phyloP scores from a whole-genome alignment of 2,888 invertebrate genomes.

The Nipponacmea schrenckii region DNA sequence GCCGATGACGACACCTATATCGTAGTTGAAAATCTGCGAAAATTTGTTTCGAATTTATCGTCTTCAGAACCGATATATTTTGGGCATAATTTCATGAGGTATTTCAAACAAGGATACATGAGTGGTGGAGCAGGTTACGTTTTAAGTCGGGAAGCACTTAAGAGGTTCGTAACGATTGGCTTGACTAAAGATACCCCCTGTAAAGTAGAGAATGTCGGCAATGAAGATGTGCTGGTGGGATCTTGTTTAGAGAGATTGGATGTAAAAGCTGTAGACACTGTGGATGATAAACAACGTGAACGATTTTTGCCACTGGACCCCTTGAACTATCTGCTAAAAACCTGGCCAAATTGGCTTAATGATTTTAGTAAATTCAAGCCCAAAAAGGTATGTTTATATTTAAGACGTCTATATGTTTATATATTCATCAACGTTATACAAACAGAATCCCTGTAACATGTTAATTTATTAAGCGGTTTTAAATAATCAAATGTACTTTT shows the following conservation, averaged over 20 bases:
- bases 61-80: not conserved
- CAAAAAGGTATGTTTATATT: not conserved
- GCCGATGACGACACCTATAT: not conserved
- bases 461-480: too few species aligned
- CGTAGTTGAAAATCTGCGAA: conserved; percentile 1
- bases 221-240: not conserved
- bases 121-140: not conserved
- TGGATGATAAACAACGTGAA: not conserved
- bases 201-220: not conserved
- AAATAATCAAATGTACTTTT: too few species aligned
- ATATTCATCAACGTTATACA: too few species aligned
- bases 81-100: not conserved
- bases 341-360: not conserved
- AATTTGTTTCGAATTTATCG: not conserved
- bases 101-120: conserved; percentile 1
- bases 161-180: not conserved
- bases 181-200: not conserved
- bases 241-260: not conserved
- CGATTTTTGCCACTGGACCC: conserved; percentile 1
- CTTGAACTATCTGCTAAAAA: not conserved
- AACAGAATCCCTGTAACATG: too few species aligned
- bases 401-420: too few species aligned
- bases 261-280: not conserved
- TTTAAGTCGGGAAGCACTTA: not conserved
- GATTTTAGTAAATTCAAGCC: not conserved